phyloP scores from a whole-genome alignment of 2,888 invertebrate species.

The Tenthredo mesomela region DNA sequence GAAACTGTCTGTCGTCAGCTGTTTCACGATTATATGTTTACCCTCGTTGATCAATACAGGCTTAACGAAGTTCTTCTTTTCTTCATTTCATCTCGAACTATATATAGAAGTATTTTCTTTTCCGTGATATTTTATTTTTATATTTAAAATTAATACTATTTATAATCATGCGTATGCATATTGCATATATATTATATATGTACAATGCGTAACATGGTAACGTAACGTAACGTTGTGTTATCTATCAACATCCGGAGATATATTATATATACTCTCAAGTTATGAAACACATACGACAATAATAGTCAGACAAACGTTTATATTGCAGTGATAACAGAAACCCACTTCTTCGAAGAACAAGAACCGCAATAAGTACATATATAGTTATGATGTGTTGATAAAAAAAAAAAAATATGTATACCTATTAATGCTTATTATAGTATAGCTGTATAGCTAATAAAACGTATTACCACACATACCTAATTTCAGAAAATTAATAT shows the following conservation, averaged over 20 bases:
- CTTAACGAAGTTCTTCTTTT: background rate
- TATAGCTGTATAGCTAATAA: background rate
- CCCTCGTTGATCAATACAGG: background rate
- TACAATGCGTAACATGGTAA: background rate
- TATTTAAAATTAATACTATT: background rate
- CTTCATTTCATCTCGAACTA: background rate
- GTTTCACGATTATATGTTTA: slow-evolving; percentile 3
- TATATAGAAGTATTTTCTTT: background rate
- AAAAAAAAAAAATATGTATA: background rate
- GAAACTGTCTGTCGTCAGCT: background rate
- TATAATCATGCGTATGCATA: too few relatives aligned
- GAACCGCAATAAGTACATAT: background rate
- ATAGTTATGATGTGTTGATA: background rate
- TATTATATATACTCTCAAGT: background rate
- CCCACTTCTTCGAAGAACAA: background rate
- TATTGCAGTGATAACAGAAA: background rate
- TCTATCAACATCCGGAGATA: background rate
- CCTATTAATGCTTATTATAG: background rate
- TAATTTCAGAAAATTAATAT: too few relatives aligned
- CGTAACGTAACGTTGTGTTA: background rate
- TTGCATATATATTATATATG: too few relatives aligned
- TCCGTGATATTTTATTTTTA: background rate
- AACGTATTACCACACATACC: background rate
- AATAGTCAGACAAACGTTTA: slow-evolving; percentile 3
- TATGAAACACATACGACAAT: slow-evolving; percentile 3